Conservation (phyloP, 2,113 vertebrate genomes). For the Spea bombifrons region DNA sequence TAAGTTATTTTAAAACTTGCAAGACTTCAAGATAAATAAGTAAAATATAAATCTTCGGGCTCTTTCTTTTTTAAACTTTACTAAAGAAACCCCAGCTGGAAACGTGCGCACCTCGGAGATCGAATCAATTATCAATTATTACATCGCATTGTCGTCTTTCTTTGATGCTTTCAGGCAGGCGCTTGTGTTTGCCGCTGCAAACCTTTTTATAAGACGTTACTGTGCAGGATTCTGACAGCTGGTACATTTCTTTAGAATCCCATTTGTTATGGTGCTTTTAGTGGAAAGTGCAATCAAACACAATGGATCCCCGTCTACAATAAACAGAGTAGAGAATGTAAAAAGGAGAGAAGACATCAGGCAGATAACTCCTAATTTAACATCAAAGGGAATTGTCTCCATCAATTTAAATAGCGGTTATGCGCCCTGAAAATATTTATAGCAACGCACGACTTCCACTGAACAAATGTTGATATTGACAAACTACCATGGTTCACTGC, state of each 20-base stretch:
- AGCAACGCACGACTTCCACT: not conserved
- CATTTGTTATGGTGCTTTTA: slow-evolving; percentile 46
- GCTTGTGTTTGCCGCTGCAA: slow-evolving; percentile 29
- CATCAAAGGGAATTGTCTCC: slow-evolving; percentile 28
- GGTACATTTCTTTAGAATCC: slow-evolving; percentile 37
- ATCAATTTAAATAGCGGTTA: slow-evolving; percentile 1
- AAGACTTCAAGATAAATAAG: too few species aligned
- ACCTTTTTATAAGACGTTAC: slow-evolving; percentile 34
- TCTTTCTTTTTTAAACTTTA: not conserved
- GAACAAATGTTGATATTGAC: slow-evolving; percentile 23
- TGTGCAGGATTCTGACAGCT: slow-evolving; percentile 36
- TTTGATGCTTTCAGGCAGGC: slow-evolving; percentile 39
- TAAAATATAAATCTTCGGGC: not conserved
- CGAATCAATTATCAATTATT: slow-evolving; percentile 34
- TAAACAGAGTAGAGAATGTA: not conserved
- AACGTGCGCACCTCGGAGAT: slow-evolving; percentile 15
- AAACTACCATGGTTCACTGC: slow-evolving; percentile 41
- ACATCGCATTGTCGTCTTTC: slow-evolving; percentile 22
- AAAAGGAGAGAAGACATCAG: slow-evolving; percentile 9
- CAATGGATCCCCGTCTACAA: slow-evolving; percentile 31
- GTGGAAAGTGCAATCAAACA: slow-evolving; percentile 38
- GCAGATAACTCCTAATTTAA: slow-evolving; percentile 25
- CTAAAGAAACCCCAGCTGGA: not conserved
- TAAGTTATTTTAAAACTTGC: too few species aligned
- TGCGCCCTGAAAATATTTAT: slow-evolving; percentile 40